Evolutionary conservation across 2,888 invertebrate species (phyloP).

Genomic region (Endotricha flammealis): DNA sequence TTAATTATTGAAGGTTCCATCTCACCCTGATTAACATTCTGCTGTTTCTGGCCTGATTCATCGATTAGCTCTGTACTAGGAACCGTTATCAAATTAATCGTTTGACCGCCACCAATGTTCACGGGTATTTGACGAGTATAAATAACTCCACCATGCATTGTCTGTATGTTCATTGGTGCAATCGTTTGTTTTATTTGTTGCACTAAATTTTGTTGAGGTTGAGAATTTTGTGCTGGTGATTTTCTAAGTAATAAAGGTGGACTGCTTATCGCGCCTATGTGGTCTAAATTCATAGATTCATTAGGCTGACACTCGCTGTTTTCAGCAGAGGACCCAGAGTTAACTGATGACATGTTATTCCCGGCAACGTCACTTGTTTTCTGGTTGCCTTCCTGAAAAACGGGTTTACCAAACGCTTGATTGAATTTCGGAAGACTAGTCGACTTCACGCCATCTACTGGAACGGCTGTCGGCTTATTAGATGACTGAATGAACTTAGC

Average conservation of each 20-base stretch:
- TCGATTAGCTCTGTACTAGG: slow-evolving; percentile 67
- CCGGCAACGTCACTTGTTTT: slow-evolving; percentile 46
- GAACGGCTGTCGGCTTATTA: slow-evolving; percentile 34
- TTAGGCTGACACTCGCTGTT: slow-evolving; percentile 43
- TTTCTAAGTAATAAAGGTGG: slow-evolving; percentile 63
- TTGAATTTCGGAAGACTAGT: slow-evolving; percentile 85
- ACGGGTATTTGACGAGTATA: slow-evolving; percentile 85
- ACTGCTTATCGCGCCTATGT: slow-evolving; percentile 53
- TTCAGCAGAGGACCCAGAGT: slow-evolving; percentile 29
- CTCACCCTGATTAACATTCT: slow-evolving; percentile 43
- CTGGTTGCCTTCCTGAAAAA: slow-evolving; percentile 72
- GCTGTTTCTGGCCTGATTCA: slow-evolving; percentile 59
- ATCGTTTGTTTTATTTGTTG: slow-evolving; percentile 73
- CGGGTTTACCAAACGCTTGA: slow-evolving; percentile 87
- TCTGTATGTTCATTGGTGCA: slow-evolving; percentile 77
- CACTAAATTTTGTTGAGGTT: slow-evolving; percentile 52
- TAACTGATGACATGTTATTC: slow-evolving; percentile 26
- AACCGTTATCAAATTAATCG: slow-evolving; percentile 78
- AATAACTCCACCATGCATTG: slow-evolving; percentile 83
- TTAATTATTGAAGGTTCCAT: slow-evolving; percentile 68
- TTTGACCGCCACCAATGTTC: slow-evolving; percentile 75
- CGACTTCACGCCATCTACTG: slow-evolving; percentile 51
- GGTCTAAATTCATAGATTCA: slow-evolving; percentile 56
- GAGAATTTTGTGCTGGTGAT: slow-evolving; percentile 43
- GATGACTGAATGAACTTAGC: slow-evolving; percentile 74